phyloP scores from a whole-genome alignment of 2,797 vertebrate genomes.

The Pseudochirops cupreus region DNA sequence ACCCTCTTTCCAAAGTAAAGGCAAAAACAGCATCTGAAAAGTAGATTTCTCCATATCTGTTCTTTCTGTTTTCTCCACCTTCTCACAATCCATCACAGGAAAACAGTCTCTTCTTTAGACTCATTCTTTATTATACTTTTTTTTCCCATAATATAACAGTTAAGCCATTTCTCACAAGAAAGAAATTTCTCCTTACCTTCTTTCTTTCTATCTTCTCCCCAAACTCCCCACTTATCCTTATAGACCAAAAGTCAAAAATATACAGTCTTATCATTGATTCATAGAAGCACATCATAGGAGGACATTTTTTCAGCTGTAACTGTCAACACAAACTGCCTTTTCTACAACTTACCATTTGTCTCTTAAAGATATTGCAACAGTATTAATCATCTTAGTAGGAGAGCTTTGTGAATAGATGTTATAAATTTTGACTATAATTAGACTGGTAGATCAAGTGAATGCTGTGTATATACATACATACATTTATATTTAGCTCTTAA shows the following conservation, averaged over 20 bases:
- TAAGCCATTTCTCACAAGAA: background rate
- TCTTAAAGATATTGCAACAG: background rate
- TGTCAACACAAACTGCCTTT: background rate
- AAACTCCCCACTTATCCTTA: background rate
- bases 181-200: background rate
- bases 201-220: background rate
- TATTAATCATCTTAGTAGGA: background rate
- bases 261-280: background rate
- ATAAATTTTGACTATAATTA: background rate
- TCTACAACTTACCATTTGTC: background rate
- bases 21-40: background rate
- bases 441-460: background rate
- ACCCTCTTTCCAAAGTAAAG: background rate
- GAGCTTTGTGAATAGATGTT: background rate
- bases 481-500: background rate
- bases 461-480: background rate
- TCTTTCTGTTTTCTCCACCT: background rate
- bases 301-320: background rate
- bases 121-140: background rate
- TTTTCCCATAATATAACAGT: background rate
- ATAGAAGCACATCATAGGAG: background rate
- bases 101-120: background rate
- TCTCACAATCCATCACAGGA: background rate
- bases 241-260: background rate
- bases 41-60: background rate